These are phyloP conservation scores for Brachyistius frenatus DNA, from an alignment of 2,113 vertebrate species.

Conservation along the genomic window DNA sequence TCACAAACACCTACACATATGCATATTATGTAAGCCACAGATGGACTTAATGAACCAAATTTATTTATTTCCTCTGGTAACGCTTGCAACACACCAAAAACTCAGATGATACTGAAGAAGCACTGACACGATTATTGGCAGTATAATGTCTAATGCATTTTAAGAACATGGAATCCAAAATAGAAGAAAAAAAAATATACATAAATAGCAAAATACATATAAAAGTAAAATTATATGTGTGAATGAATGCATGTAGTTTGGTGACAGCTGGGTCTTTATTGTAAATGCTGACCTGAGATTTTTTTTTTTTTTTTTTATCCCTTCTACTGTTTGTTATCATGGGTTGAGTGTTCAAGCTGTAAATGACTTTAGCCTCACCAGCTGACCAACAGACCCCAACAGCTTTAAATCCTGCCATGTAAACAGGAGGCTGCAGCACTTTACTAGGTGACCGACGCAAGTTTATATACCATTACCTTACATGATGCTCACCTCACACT, in stretches of 20 bases:
- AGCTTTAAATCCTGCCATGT: conserved; percentile 48
- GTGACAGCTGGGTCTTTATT: too few species aligned
- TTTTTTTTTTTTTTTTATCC: background rate
- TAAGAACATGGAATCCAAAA: background rate
- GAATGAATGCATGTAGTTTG: too few species aligned
- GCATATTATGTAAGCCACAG: conserved; percentile 70
- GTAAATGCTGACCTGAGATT: too few species aligned
- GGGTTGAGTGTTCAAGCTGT: background rate
- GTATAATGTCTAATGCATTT: background rate
- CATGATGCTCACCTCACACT: background rate
- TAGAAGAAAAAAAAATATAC: background rate
- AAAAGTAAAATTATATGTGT: too few species aligned
- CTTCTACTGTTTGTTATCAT: background rate
- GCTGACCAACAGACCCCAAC: conserved; percentile 41
- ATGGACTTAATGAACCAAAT: conserved; percentile 68
- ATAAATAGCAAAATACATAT: background rate
- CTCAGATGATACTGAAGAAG: conserved; percentile 21
- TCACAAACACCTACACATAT: conserved; percentile 70
- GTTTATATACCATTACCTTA: background rate
- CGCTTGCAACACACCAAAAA: conserved; percentile 47
- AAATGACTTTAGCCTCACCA: conserved; percentile 30
- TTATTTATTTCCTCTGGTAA: conserved; percentile 66
- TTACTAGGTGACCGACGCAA: conserved; percentile 22
- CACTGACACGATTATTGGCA: background rate
- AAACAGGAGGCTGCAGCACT: conserved; percentile 44